Base-by-base conservation (phyloP, 1,140 invertebrate species). In the Lordiphosa stackelbergi region DNA sequence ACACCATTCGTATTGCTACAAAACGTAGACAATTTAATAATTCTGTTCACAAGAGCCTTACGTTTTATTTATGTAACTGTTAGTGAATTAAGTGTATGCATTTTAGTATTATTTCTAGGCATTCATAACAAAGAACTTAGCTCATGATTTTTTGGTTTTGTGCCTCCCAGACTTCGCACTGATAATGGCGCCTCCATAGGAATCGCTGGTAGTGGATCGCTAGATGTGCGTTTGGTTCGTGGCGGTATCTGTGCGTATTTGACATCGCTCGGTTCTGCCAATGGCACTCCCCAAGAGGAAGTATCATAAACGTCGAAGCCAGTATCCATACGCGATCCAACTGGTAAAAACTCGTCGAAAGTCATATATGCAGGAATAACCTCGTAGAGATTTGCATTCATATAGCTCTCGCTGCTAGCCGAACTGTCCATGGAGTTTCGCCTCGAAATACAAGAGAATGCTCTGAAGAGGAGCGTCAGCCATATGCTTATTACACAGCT, bases 321-420 rank as follows among this genome's bases (percentile, higher is more conserved):
- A 12, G 9, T 11, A 48, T 19, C 11, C 8, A 6, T 51, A 47
- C 11, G 58, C 43, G 4, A 24, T 34, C 0, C 5, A 5, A 28
- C 7, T 45, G 53, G 41, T 3, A 41, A 47, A 19, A 72, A 41
- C 12, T 69, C 58, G 37, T 72, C 69, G 24, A 43, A 68, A 11
- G 58, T 57, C 24, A 71, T 45, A 59, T 84, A 79, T 3, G 71
- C 55, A 7, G 78, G 78, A 19, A 84, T 75, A 1, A 72, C 55
- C 34, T 84, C 78, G 28, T 84, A 84, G 3, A 84, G 19, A 40
- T 79, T 84, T 11, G 62, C 43, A 12, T 73, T 69, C 41, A 79
- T 79, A 43, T 84, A 84, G 35, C 74, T 84, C 34, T 69, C 57
- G 40, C 54, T 73, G 55, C 78, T 79, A 28, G 59, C 63, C 7